Conservation (phyloP, 2,113 vertebrate genomes). For the Hyperopisus bebe region DNA sequence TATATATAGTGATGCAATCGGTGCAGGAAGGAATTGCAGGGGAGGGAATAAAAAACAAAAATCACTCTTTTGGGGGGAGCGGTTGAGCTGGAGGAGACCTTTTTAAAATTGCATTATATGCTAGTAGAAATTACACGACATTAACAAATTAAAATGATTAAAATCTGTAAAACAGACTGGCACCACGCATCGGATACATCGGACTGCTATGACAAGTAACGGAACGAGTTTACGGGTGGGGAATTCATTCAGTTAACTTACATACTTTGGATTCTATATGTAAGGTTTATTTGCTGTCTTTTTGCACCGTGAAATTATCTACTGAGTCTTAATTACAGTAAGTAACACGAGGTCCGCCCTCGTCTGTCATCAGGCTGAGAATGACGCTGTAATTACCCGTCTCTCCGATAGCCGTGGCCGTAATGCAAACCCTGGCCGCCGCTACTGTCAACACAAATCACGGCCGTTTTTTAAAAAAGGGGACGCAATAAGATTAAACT, state of each 20-base stretch:
- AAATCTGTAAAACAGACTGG: not conserved
- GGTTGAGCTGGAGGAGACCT: not conserved
- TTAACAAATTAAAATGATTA: not conserved
- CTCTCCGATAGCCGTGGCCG: not conserved
- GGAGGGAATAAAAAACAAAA: not conserved
- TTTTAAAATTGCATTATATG: not conserved
- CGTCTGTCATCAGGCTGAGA: not conserved
- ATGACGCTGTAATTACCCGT: not conserved
- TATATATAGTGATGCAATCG: not conserved
- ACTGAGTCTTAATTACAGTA: constrained; percentile 15
- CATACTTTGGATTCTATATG: not conserved
- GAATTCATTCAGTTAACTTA: not conserved
- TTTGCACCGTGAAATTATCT: not conserved
- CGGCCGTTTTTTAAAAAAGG: not conserved
- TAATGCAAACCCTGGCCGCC: not conserved
- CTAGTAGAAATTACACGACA: not conserved
- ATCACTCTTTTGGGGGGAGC: not conserved
- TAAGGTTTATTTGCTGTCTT: not conserved
- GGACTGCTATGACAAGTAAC: too few relatives aligned
- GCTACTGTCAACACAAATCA: not conserved
- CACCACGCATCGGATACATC: not conserved
- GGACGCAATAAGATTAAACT: not conserved
- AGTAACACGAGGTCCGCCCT: not conserved
- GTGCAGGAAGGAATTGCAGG: not conserved
- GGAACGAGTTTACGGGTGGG: not conserved